Evolutionary conservation across 1,140 invertebrate genomes (phyloP).

Genomic region (Cryptotermes secundus): DNA sequence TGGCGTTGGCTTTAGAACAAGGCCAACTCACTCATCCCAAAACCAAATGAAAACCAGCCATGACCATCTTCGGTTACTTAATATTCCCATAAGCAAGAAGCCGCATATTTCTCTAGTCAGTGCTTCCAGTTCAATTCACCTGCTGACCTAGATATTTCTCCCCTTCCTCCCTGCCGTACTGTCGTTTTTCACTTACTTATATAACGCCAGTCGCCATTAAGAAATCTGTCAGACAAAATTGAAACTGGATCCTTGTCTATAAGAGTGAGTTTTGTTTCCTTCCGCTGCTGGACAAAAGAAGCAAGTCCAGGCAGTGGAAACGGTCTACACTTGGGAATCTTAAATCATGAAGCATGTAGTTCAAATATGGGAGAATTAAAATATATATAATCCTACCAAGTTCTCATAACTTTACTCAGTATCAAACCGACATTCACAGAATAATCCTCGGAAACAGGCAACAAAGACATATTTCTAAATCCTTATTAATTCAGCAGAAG

Average conservation of each 20-base stretch:
- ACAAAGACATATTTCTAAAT: too few relatives aligned
- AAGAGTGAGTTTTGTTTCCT: neutral
- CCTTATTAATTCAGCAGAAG: too few relatives aligned
- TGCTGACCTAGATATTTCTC: slow-evolving; percentile 7
- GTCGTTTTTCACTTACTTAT: neutral
- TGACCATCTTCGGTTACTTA: neutral
- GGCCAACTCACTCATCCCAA: neutral
- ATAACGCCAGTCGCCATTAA: neutral
- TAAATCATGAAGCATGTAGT: too few relatives aligned
- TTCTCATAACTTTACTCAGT: too few relatives aligned
- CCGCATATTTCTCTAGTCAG: neutral
- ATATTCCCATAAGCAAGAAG: neutral
- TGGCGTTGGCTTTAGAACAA: neutral
- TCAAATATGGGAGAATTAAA: too few relatives aligned
- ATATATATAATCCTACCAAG: too few relatives aligned
- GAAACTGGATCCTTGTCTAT: neutral
- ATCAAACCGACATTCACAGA: too few relatives aligned
- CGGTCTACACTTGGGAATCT: too few relatives aligned
- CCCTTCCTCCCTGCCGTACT: neutral
- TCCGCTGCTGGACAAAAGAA: too few relatives aligned
- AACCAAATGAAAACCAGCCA: neutral
- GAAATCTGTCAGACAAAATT: neutral
- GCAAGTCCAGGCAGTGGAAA: too few relatives aligned
- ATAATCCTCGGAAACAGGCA: too few relatives aligned
- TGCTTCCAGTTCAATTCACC: neutral